phyloP scores from a whole-genome alignment of 2,113 vertebrate genomes.

The Galemys pyrenaicus region DNA sequence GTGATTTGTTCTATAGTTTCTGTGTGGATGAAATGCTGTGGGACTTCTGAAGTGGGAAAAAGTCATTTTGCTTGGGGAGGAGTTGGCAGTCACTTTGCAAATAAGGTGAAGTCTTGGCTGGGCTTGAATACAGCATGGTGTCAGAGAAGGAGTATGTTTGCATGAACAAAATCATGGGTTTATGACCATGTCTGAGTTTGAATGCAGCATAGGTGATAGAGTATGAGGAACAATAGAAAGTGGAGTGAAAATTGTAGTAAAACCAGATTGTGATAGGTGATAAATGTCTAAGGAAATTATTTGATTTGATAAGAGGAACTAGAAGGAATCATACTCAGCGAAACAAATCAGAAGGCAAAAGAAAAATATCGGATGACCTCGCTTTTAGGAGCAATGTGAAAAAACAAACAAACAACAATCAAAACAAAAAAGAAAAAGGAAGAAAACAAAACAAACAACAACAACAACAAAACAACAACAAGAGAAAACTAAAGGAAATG shows the following conservation, averaged over 20 bases:
- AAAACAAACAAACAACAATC: no score
- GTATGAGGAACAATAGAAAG: neutral
- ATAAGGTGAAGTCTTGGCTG: neutral
- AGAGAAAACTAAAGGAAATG: no score
- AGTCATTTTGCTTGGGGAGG: neutral
- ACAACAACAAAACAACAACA: no score
- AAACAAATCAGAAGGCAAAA: no score
- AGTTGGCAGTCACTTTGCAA: neutral
- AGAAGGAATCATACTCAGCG: no score
- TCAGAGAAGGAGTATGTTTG: neutral
- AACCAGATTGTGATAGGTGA: neutral
- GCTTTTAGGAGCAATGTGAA: no score
- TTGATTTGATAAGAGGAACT: neutral
- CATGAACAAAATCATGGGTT: neutral
- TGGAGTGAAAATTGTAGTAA: neutral
- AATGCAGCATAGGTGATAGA: neutral
- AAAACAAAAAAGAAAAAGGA: no score
- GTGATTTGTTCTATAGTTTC: neutral
- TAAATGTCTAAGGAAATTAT: neutral
- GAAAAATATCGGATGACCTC: no score
- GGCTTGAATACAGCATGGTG: neutral
- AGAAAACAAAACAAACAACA: no score
- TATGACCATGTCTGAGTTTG: neutral
- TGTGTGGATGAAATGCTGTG: neutral
- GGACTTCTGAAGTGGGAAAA: neutral